These are phyloP conservation scores for Pipa parva DNA, from an alignment of 2,113 vertebrate genomes.

Conservation along the genomic window DNA sequence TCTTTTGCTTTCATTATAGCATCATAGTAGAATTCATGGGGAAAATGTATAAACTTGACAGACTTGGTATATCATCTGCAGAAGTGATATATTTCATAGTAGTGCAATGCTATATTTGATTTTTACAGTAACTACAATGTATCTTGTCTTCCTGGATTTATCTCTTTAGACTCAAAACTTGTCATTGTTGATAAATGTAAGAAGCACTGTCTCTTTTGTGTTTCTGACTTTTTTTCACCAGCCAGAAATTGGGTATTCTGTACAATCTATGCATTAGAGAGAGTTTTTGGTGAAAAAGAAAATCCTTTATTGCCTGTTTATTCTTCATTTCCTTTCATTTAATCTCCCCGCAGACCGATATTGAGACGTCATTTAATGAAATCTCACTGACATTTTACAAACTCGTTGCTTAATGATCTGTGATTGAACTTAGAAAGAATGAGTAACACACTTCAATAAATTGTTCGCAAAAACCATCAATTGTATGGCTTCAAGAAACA, in stretches of 20 bases:
- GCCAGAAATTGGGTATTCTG: slow-evolving; percentile 1
- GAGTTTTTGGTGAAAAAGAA: background rate
- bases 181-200: slow-evolving; percentile 12
- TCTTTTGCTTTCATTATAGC: background rate
- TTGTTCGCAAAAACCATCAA: slow-evolving; percentile 3
- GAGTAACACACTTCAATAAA: slow-evolving; percentile 1
- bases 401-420: slow-evolving; percentile 13
- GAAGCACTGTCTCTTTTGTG: slow-evolving; percentile 2
- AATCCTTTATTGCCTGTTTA: slow-evolving; percentile 12
- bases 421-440: slow-evolving; percentile 3
- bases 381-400: slow-evolving; percentile 23
- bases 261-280: background rate
- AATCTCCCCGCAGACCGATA: slow-evolving; percentile 9
- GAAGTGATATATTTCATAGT: background rate
- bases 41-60: background rate
- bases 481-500: background rate
- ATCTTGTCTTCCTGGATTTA: slow-evolving; percentile 14
- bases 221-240: slow-evolving; percentile 2
- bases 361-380: slow-evolving; percentile 14
- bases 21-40: background rate
- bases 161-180: slow-evolving; percentile 15
- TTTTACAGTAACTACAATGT: slow-evolving; percentile 8
- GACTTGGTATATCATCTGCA: background rate
- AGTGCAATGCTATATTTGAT: background rate
- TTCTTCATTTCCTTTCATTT: slow-evolving; percentile 16